Evolutionary conservation across 2,888 invertebrate species (phyloP), one percentile per base, ranked within the genome.

Genomic region (Protophormia terraenovae): DNA sequence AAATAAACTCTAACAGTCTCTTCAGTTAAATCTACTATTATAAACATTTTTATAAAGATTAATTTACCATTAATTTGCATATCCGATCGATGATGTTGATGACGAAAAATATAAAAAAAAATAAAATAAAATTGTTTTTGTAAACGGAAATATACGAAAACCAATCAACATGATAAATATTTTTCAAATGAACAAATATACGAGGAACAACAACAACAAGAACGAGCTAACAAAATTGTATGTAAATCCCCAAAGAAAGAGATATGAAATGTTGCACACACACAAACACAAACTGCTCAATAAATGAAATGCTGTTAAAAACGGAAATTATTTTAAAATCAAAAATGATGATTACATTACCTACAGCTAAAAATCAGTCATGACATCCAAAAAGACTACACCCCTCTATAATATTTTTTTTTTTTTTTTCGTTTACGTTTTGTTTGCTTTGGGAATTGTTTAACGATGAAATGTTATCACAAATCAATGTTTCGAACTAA

Each of bases 271-370:
- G 66, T 24, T 66, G 64, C 58, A 64, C 29, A 41, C 66, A 67
- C 35, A 55, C 19, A 69, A 4, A 38, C 35, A 41, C 14, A 55
- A 58, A 6, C 38, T 53, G 66, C 24, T 66, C 69, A 73, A 82
- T 69, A 79, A 73, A 77, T 72, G 80, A 84, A 85, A 76, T 84
- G 81, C 73, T 82, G 73, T 81, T 85, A 81, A 78, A 69, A 85
- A 64, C 81, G 84, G 84, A 85, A 85, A 85, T 85, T 85, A 85
- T 85, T 85, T 85, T 73, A 85, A 85, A 85, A 85, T 85, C 84
- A 85, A 82, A 82, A 85, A 85, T 85, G 78, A 81, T 85, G 84
- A 85, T 85, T 69, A 82, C 78, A 85, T 85, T 81, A 85, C 84
- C 84, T 85, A 55, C 62, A 85, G 84, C 81, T 73, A 77, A 73